Conservation (phyloP, 1,140 invertebrate species). For the Drosophila sproati region DNA sequence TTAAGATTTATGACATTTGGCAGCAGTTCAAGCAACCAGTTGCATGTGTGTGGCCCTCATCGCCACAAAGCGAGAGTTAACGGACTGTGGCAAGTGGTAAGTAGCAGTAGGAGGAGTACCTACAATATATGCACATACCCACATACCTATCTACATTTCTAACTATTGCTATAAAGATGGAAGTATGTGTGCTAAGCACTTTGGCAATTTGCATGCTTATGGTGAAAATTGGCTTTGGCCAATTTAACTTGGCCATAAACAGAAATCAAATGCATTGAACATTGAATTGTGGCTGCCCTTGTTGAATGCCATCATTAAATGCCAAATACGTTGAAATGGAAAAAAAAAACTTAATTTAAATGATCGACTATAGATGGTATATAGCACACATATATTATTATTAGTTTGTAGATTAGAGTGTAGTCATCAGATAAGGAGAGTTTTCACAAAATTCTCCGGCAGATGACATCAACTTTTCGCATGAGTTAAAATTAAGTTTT, state of each 20-base stretch:
- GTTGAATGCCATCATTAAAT: conserved; percentile 35
- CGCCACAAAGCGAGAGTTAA: conserved; percentile 14
- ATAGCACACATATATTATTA: background rate
- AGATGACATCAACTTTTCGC: conserved; percentile 35
- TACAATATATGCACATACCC: conserved; percentile 12
- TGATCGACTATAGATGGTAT: background rate
- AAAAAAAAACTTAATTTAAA: conserved; percentile 14
- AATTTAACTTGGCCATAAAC: conserved; percentile 52
- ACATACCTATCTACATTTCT: background rate
- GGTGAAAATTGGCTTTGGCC: conserved; percentile 48
- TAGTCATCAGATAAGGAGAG: background rate
- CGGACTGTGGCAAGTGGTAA: background rate
- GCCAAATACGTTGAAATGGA: conserved; percentile 16
- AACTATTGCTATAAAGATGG: background rate
- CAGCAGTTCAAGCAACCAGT: conserved; percentile 42
- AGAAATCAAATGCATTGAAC: conserved; percentile 39
- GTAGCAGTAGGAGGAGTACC: conserved; percentile 12
- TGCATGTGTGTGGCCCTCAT: conserved; percentile 44
- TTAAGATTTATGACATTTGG: conserved; percentile 69
- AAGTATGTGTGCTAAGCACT: conserved; percentile 12
- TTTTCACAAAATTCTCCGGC: background rate
- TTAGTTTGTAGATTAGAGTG: background rate
- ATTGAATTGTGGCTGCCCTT: conserved; percentile 51
- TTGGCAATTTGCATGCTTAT: conserved; percentile 52
- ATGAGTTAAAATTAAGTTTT: conserved; percentile 36